Evolutionary conservation across 2,113 vertebrate genomes (phyloP), one percentile per base, ranked within the genome.

Genomic region (Colistium nudipinnis): DNA sequence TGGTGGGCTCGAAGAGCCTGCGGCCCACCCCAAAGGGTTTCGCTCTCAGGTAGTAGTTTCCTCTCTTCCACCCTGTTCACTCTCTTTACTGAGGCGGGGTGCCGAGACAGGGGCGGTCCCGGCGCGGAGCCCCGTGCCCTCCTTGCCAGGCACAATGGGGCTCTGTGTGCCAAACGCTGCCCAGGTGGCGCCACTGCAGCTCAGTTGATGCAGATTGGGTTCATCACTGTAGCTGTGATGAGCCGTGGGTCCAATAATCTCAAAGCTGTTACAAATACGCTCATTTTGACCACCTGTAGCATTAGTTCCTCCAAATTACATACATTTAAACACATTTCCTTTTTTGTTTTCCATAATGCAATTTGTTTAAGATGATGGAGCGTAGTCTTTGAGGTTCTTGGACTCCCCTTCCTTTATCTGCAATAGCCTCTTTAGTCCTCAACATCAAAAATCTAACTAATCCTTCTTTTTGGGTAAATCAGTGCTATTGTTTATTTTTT

Each of bases 31-130:
- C 87, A 84, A 87, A 85, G 95, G 95, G 92, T 94, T 83, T 94
- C 93, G 91, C 93, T 92, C 88, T 95, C 94, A 96, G 96, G 95
- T 92, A 89, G 91, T 96, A 97, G 95, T 93, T 94, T 95, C 89
- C 90, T 91, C 91, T 96, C 90, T 92, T 91, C 90, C 92, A 91
- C 94, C 94, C 95, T 93, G 92, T 96, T 95, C 94, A 96, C 96
- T 94, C 96, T 90, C 90, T 89, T 87, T 95, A 93, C 80, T 94
- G 94, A 94, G 94, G 93, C 94, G 93, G 93, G 94, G 94, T 90
- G 88, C 89, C 78, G 71, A 87, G 85, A 81, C 92, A 91, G 79
- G 85, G 87, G 78, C 78, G 94, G 94, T 92, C 94, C 95, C 93
- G 90, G 95, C 93, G 92, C 94, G 91, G 95, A 95, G 92, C 95